A percentile compares a stretch with the other conserved stretches of the same genome.
Conservation (phyloP, 2,888 invertebrate species). For the Pollenia griseotomentosa region DNA sequence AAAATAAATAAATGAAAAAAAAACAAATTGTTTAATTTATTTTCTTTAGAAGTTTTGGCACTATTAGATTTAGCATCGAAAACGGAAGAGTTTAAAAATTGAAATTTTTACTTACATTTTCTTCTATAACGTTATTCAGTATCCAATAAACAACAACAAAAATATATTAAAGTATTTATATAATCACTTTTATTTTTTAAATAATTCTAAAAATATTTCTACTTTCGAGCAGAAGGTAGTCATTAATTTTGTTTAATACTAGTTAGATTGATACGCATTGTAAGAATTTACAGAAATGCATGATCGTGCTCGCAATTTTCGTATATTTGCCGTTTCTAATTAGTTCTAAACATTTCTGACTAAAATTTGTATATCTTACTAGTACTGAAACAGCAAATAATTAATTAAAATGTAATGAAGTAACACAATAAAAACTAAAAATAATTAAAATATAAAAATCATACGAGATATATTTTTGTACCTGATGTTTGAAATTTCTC, state of each 20-base stretch:
- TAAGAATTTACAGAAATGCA: background rate
- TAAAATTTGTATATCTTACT: constrained; percentile 26
- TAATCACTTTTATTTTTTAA: constrained; percentile 36
- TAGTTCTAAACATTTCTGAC: background rate
- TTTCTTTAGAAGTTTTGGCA: too few species aligned
- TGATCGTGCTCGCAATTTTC: background rate
- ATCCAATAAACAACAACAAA: background rate
- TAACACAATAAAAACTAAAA: constrained; percentile 47
- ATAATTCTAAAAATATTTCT: constrained; percentile 5
- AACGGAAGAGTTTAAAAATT: too few species aligned
- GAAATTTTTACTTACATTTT: background rate
- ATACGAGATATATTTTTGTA: constrained; percentile 62
- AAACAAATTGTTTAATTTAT: too few species aligned
- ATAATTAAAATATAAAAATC: constrained; percentile 45
- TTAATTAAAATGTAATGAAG: constrained; percentile 9
- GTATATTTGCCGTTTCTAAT: background rate
- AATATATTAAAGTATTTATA: background rate
- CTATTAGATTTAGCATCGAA: too few species aligned
- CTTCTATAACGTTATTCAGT: too few species aligned
- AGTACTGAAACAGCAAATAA: constrained; percentile 33
- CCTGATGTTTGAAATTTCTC: constrained; percentile 57
- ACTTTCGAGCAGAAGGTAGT: background rate
- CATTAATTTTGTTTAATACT: background rate
- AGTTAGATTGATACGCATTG: constrained; percentile 1
- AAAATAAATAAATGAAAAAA: background rate